Conservation (phyloP, 1,140 invertebrate species). For the Ceratoteleas bidentatus region DNA sequence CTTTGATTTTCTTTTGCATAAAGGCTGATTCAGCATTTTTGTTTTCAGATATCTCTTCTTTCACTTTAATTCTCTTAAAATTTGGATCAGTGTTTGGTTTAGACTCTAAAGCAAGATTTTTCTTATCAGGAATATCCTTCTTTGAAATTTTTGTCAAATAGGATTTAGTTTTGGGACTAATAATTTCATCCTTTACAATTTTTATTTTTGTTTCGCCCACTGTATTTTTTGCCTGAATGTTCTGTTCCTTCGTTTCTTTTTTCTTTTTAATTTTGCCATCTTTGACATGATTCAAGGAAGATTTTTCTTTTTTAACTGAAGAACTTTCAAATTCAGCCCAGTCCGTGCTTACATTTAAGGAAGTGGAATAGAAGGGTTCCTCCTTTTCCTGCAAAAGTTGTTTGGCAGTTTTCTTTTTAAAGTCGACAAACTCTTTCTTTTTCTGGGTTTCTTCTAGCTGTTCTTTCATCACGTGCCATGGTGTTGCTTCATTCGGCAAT, state of each 20-base stretch:
- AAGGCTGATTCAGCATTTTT: background rate
- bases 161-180: no score
- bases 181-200: no score
- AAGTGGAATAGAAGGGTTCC: conserved; percentile 52
- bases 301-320: conserved; percentile 28
- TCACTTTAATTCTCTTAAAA: no score
- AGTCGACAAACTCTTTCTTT: conserved; percentile 72
- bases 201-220: no score
- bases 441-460: conserved; percentile 76
- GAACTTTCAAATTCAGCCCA: conserved; percentile 75
- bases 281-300: conserved; percentile 25
- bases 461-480: conserved; percentile 87
- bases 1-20: background rate
- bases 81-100: no score
- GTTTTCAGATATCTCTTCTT: no score
- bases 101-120: no score
- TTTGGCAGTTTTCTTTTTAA: conserved; percentile 73
- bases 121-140: no score
- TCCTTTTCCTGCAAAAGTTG: conserved; percentile 71
- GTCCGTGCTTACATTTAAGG: conserved; percentile 61
- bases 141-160: no score
- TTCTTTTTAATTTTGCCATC: conserved; percentile 23
- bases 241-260: conserved; percentile 53
- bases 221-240: no score
- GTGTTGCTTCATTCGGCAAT: conserved; percentile 85